phyloP scores from a whole-genome alignment of 2,888 invertebrate species.

The Vandiemenella viatica region DNA sequence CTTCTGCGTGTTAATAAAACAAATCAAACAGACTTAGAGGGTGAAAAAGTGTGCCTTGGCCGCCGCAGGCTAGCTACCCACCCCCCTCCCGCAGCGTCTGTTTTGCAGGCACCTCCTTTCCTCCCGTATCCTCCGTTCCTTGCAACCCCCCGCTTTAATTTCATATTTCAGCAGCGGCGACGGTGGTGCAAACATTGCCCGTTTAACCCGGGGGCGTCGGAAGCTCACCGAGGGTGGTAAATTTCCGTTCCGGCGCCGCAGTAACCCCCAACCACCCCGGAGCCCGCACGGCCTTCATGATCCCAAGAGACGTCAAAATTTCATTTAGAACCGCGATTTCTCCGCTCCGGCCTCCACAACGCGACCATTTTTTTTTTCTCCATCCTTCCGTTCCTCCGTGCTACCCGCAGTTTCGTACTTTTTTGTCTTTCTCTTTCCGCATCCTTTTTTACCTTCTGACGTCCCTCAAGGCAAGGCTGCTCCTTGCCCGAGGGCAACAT shows the following conservation, averaged over 20 bases:
- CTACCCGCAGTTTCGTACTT: not conserved
- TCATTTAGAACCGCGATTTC: conserved; percentile 16
- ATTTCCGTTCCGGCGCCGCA: too few species aligned
- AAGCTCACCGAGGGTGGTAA: conserved; percentile 1
- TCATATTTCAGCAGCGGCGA: conserved; percentile 11
- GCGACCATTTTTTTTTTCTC: conserved; percentile 4
- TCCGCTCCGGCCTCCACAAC: not conserved
- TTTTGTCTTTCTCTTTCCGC: too few species aligned
- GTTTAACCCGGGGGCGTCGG: conserved; percentile 1
- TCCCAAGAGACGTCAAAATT: conserved; percentile 16
- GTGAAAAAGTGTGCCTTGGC: not conserved
- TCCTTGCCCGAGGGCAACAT: not conserved
- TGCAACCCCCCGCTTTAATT: conserved; percentile 1
- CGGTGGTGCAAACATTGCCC: conserved; percentile 2
- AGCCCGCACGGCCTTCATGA: conserved; percentile 14
- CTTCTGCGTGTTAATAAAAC: not conserved
- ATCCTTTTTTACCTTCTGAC: too few species aligned
- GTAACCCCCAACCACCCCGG: too few species aligned
- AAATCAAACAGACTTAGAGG: not conserved
- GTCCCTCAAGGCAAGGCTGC: too few species aligned
- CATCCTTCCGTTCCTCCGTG: not conserved
- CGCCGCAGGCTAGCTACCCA: not conserved
- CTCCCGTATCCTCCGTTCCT: not conserved
- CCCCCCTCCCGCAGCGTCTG: too few species aligned
- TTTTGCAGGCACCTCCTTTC: too few species aligned